Evolutionary conservation across 2,113 vertebrate species (phyloP).

Genomic region (Apteryx owenii): DNA sequence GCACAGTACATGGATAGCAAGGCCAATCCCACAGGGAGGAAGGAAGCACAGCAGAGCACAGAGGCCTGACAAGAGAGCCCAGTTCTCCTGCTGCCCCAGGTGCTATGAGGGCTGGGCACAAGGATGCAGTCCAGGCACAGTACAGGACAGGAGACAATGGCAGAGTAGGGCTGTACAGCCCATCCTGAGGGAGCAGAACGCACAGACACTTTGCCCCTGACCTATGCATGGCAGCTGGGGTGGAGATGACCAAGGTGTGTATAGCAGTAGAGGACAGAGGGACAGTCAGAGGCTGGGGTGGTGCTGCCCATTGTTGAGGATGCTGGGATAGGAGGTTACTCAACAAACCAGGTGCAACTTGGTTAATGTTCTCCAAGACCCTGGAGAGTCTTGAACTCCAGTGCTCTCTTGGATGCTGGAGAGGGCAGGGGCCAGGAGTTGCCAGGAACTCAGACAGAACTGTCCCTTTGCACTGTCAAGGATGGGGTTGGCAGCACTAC

Average conservation of each 20-base stretch:
- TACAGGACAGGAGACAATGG: background rate
- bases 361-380: fast-evolving
- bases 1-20: fast-evolving
- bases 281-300: background rate
- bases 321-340: background rate
- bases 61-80: background rate
- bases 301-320: background rate
- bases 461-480: background rate
- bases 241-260: background rate
- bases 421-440: background rate
- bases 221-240: background rate
- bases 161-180: background rate
- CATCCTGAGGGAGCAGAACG: background rate
- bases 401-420: background rate
- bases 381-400: background rate
- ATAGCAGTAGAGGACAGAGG: background rate
- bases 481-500: background rate
- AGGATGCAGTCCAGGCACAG: background rate
- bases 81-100: background rate
- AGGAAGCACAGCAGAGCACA: fast-evolving
- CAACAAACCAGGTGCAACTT: background rate
- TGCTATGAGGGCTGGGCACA: background rate
- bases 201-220: background rate
- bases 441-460: background rate
- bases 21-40: background rate